Evolutionary conservation across 2,113 vertebrate species (phyloP), one percentile per base, ranked within the genome.

Genomic region (Scomber japonicus): DNA sequence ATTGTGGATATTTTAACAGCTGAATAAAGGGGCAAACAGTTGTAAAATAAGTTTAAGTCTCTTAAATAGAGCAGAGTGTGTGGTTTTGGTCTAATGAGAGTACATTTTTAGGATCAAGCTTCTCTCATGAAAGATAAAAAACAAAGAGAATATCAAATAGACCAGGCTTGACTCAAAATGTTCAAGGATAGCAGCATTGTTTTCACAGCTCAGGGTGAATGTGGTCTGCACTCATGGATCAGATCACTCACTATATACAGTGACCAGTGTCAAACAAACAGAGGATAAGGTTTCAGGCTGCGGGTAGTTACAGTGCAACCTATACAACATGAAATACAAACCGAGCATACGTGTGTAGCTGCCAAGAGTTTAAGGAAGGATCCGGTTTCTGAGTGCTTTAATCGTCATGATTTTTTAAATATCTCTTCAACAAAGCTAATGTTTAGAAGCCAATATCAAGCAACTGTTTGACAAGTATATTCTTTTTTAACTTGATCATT

Each of bases 301-400:
- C 1, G 51, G 45, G 83, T 90, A 89, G 81, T 86, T 91, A 87
- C 80, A 87, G 88, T 81, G 74, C 60, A 89, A 75, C 66, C 76
- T 88, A 87, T 81, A 74, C 86, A 84, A 74, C 73, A 21, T 75
- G 80, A 89, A 83, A 91, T 80, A 77, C 57, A 87, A 91, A 82
- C 91, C 54, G 89, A 78, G 76, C 19, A 75, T 56, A 54, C 59
- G 44, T 46, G 65, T 72, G 67, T 35, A 77, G 78, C 78, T 77
- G 81, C 62, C 81, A 79, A 72, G 55, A 55, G 19, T 83, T 84
- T 82, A 78, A 31, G 31, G 24, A 11, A 49, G 77, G 80, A 67
- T 93, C 75, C 49, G 7, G 76, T 91, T 81, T 88, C 85, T 21
- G 54, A 50, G 17, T 35, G 57, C 24, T 82, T 84, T 84, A 79